A percentile compares a stretch with the other conserved stretches of the same genome.
Conservation (phyloP, 2,113 vertebrate genomes). For the Equus quagga region DNA sequence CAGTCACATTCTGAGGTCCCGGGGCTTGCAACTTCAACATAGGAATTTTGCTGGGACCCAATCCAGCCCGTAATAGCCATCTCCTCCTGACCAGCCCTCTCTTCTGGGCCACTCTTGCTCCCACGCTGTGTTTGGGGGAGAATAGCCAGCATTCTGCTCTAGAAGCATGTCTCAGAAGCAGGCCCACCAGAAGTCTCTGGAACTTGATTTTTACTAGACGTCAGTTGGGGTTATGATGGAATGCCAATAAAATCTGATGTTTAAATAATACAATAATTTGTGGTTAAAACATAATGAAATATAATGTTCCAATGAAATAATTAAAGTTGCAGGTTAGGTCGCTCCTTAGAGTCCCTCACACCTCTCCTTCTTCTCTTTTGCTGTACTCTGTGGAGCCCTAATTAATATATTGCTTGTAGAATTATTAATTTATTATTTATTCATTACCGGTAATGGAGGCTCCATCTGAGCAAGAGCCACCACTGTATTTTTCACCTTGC, state of each 20-base stretch:
- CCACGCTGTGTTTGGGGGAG: neutral
- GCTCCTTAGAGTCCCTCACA: neutral
- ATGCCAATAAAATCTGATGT: neutral
- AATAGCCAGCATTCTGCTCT: neutral
- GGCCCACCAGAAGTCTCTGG: neutral
- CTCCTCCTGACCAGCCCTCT: neutral
- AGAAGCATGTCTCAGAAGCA: neutral
- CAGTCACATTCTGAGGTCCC: neutral
- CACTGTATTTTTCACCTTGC: neutral
- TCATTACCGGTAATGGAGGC: neutral
- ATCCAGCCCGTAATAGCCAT: too few relatives aligned
- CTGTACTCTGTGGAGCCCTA: neutral
- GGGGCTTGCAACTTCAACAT: neutral
- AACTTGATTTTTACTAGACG: neutral
- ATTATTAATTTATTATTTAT: neutral
- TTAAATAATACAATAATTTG: neutral
- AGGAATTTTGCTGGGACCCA: too few relatives aligned
- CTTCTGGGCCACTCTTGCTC: neutral
- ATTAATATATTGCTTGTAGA: neutral
- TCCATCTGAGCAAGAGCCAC: neutral
- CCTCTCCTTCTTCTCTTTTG: neutral
- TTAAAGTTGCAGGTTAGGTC: neutral
- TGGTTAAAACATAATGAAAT: neutral
- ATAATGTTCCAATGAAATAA: neutral
- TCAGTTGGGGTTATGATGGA: neutral